A percentile compares a stretch with the other conserved stretches of the same genome.
Conservation (phyloP, 1,140 invertebrate genomes). For the Drosophila neocordata region DNA sequence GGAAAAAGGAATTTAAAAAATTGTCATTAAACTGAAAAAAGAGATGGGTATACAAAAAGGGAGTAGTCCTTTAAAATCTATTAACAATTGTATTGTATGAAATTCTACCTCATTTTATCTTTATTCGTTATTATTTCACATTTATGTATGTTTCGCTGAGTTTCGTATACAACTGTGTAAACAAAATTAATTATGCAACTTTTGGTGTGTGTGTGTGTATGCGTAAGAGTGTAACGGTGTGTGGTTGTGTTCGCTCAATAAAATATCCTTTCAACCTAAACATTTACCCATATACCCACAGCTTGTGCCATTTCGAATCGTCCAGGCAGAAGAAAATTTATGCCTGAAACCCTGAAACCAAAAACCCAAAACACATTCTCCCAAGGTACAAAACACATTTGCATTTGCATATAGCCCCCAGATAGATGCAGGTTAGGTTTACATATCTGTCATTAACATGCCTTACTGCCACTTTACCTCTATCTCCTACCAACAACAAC, state of each 20-base stretch:
- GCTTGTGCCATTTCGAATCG: slow-evolving; percentile 29
- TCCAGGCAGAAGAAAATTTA: slow-evolving; percentile 72
- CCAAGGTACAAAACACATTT: slow-evolving; percentile 46
- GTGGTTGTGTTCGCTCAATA: slow-evolving; percentile 38
- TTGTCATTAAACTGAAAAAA: background rate
- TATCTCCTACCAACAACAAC: too few relatives aligned
- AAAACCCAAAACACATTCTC: slow-evolving; percentile 63
- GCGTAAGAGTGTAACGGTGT: background rate
- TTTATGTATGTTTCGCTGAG: slow-evolving; percentile 48
- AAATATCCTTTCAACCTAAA: slow-evolving; percentile 70
- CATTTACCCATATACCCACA: slow-evolving; percentile 37
- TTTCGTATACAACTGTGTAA: slow-evolving; percentile 76
- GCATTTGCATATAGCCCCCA: slow-evolving; percentile 62
- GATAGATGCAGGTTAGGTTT: slow-evolving; percentile 4
- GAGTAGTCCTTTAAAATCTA: too few relatives aligned
- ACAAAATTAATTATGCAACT: slow-evolving; percentile 80
- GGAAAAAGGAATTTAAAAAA: background rate
- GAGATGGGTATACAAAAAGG: too few relatives aligned
- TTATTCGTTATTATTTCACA: slow-evolving; percentile 15
- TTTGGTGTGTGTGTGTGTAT: background rate
- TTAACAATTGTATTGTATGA: too few relatives aligned
- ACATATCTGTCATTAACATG: background rate
- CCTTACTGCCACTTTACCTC: background rate
- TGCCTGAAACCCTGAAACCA: slow-evolving; percentile 63
- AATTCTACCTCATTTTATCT: background rate